A percentile compares a stretch with the other conserved stretches of the same genome.
Evolutionary conservation across 2,113 vertebrate species (phyloP).

Genomic region (Dipodomys stephensi): DNA sequence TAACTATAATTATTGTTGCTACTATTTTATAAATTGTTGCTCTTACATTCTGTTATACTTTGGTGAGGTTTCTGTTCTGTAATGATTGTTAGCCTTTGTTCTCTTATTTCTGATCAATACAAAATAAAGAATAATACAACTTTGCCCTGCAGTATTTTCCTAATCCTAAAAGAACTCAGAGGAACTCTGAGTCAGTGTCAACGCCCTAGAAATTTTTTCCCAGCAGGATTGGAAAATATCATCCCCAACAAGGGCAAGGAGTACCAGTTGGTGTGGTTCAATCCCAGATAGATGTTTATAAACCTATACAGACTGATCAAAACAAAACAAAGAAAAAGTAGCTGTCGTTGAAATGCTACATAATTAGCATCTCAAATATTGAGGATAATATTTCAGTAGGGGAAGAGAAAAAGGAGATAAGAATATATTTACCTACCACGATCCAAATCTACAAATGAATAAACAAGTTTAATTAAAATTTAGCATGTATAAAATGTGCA

Average conservation of each 20-base stretch:
- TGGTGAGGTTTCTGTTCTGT: background rate
- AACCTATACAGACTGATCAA: background rate
- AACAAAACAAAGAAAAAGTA: background rate
- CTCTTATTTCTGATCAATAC: background rate
- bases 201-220: background rate
- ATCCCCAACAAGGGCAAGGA: background rate
- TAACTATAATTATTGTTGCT: background rate
- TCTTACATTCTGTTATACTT: background rate
- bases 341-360: background rate
- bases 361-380: too few species aligned
- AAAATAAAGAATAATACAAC: too few species aligned
- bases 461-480: slow-evolving; percentile 52
- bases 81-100: background rate
- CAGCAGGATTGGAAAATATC: background rate
- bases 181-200: background rate
- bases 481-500: slow-evolving; percentile 31
- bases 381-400: slow-evolving; percentile 32
- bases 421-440: slow-evolving; percentile 56
- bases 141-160: background rate
- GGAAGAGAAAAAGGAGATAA: slow-evolving; percentile 3
- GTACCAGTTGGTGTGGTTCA: background rate
- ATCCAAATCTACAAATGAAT: slow-evolving; percentile 17
- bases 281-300: background rate
- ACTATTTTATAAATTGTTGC: background rate
- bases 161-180: background rate